Conservation (phyloP, 1,140 invertebrate genomes). For the Periplaneta americana region DNA sequence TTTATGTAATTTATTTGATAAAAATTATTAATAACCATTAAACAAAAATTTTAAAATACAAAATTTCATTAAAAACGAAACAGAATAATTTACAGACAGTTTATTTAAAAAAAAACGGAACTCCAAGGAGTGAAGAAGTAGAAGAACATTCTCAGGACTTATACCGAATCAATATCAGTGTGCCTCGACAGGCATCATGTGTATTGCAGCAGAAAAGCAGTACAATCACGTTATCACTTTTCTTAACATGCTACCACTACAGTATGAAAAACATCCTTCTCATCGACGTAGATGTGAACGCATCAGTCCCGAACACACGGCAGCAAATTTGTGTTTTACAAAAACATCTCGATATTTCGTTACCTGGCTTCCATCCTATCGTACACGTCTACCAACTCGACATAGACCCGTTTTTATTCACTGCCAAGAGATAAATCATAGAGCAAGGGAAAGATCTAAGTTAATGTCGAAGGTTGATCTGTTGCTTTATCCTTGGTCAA, state of each 20-base stretch:
- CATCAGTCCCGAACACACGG: too few relatives aligned
- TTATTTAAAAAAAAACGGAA: not conserved
- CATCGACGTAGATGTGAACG: not conserved
- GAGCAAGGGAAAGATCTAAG: not conserved
- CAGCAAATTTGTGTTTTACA: not conserved
- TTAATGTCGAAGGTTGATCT: not conserved
- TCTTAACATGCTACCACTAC: not conserved
- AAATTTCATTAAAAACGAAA: not conserved
- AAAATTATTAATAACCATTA: not conserved
- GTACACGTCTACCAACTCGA: not conserved
- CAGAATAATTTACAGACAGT: not conserved
- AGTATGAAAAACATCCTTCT: too few relatives aligned
- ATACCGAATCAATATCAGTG: conserved; percentile 16
- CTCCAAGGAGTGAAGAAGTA: not conserved
- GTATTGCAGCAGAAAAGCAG: not conserved
- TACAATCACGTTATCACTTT: not conserved
- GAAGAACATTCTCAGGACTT: conserved; percentile 18
- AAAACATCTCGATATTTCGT: not conserved
- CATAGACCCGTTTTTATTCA: not conserved
- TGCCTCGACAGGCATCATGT: conserved; percentile 6
- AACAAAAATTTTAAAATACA: not conserved
- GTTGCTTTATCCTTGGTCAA: conserved; percentile 4
- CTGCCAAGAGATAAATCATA: conserved; percentile 4
- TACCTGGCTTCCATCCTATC: not conserved
- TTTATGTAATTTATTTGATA: not conserved